phyloP scores from a whole-genome alignment of 2,797 vertebrate genomes.

The Bucorvus abyssinicus region DNA sequence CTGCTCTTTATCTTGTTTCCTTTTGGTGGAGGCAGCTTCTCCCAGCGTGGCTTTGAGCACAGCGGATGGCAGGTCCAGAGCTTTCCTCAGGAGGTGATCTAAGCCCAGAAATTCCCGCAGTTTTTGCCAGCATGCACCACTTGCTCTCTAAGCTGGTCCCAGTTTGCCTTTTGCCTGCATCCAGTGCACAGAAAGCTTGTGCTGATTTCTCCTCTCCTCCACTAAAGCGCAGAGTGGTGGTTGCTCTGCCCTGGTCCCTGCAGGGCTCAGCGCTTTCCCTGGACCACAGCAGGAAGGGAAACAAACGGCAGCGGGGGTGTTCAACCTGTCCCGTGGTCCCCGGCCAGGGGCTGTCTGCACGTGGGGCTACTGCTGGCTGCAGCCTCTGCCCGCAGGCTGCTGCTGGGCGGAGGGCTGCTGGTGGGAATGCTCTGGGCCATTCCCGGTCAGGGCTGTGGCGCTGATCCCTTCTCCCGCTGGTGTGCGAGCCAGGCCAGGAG shows the following conservation, averaged over 20 bases:
- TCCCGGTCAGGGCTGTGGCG: background rate
- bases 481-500: fast-evolving
- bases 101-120: background rate
- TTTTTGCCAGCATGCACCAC: background rate
- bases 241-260: background rate
- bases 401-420: too few species aligned
- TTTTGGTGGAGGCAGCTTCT: background rate
- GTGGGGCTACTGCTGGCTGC: background rate
- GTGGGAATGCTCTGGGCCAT: background rate
- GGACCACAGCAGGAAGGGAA: background rate
- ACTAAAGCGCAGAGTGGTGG: background rate
- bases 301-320: fast-evolving
- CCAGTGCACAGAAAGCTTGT: background rate
- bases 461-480: background rate
- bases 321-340: fast-evolving
- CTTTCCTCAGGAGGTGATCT: conserved; percentile 30
- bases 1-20: conserved; percentile 11
- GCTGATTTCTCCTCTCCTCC: background rate
- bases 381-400: background rate
- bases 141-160: background rate
- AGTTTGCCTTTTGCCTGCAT: background rate
- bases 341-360: fast-evolving
- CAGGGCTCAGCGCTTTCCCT: background rate
- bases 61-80: background rate
- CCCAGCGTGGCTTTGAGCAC: background rate